phyloP scores from a whole-genome alignment of 1,140 invertebrate species.

The Onthophagus taurus region DNA sequence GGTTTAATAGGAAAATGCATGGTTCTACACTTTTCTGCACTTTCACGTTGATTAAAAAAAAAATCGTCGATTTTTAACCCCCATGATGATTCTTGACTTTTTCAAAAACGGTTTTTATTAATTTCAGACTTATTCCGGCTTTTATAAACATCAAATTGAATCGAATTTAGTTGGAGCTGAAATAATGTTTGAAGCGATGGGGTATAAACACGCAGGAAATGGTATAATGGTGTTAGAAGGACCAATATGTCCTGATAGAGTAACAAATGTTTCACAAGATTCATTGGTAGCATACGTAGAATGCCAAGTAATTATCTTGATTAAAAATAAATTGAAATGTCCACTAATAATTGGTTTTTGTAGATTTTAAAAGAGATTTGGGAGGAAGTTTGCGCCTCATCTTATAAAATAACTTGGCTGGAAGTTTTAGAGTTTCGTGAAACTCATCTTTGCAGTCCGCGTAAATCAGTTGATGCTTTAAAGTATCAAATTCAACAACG shows the following conservation, averaged over 20 bases:
- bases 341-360: conserved; percentile 12
- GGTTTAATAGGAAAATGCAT: too few relatives aligned
- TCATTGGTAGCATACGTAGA: conserved; percentile 82
- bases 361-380: conserved; percentile 47
- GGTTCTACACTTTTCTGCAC: too few relatives aligned
- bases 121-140: conserved; percentile 70
- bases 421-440: conserved; percentile 59
- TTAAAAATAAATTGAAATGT: not conserved
- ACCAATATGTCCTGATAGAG: conserved; percentile 70
- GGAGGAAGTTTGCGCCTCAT: conserved; percentile 45
- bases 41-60: too few relatives aligned
- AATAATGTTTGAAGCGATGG: conserved; percentile 68
- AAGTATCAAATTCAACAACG: conserved; percentile 40
- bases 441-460: conserved; percentile 49
- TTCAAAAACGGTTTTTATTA: not conserved
- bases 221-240: conserved; percentile 53
- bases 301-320: conserved; percentile 56
- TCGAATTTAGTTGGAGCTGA: conserved; percentile 66
- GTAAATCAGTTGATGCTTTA: conserved; percentile 43
- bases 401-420: conserved; percentile 49
- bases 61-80: too few relatives aligned
- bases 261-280: conserved; percentile 68
- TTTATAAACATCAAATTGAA: conserved; percentile 77
- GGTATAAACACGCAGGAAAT: conserved; percentile 55
- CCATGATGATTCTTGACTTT: too few relatives aligned